phyloP scores from a whole-genome alignment of 2,797 vertebrate species.

The Echiichthys vipera region DNA sequence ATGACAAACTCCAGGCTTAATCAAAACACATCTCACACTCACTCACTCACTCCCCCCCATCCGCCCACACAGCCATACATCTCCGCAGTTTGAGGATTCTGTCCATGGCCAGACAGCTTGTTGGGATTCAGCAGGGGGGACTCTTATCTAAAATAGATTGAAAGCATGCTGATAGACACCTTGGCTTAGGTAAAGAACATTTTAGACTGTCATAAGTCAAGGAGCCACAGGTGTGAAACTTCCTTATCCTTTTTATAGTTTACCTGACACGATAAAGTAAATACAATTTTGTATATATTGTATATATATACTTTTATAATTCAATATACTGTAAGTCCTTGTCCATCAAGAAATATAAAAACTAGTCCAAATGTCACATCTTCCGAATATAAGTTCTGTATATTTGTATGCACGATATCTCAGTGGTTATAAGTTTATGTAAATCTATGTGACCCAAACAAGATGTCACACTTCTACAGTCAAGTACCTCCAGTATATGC shows the following conservation, averaged over 20 bases:
- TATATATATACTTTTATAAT: too few species aligned
- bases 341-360: neutral
- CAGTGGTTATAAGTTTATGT: neutral
- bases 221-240: neutral
- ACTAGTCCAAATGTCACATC: neutral
- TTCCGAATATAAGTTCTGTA: neutral
- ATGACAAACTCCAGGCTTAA: constrained; percentile 62
- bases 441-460: neutral
- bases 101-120: constrained; percentile 62
- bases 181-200: constrained; percentile 37
- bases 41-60: neutral
- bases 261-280: neutral
- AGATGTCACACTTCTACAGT: constrained; percentile 6
- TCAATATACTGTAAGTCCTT: neutral
- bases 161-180: constrained; percentile 55
- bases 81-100: constrained; percentile 44
- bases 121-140: constrained; percentile 55
- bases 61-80: constrained; percentile 16
- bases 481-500: neutral
- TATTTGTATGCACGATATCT: neutral
- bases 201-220: constrained; percentile 45
- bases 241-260: constrained; percentile 1
- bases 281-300: too few species aligned
- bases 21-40: constrained; percentile 51
- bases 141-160: constrained; percentile 59